Conservation (phyloP, 53 echinoderm and acorn worm genomes). For the Echinometra lucunter region DNA sequence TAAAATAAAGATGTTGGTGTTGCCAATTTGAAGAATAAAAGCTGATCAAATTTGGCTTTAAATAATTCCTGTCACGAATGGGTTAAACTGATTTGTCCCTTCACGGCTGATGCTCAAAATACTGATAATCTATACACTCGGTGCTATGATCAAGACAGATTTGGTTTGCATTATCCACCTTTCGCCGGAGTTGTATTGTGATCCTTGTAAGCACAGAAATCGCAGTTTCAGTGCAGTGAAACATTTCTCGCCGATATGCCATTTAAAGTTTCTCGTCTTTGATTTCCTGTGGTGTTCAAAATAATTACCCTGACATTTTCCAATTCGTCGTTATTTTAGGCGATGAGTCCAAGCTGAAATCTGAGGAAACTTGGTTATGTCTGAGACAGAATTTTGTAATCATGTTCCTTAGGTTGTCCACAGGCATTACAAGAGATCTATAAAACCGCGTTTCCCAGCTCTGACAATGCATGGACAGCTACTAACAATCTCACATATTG, state of each 20-base stretch:
- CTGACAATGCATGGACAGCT: neutral
- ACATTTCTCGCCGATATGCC: neutral
- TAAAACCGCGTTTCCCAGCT: too few species aligned
- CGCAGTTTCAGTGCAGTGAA: neutral
- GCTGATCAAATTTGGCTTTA: too few species aligned
- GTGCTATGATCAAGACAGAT: neutral
- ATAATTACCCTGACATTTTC: neutral
- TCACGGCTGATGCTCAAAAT: neutral
- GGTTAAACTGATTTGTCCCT: neutral
- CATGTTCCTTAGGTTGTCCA: neutral
- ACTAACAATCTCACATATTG: too few species aligned
- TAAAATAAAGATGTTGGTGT: too few species aligned
- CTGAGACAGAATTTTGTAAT: neutral
- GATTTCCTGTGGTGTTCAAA: neutral
- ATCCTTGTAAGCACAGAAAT: neutral
- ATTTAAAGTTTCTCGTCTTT: neutral
- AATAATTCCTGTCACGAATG: too few species aligned
- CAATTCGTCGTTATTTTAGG: neutral
- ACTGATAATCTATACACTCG: neutral
- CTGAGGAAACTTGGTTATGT: neutral
- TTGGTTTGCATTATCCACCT: neutral
- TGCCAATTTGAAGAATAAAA: too few species aligned
- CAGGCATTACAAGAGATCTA: too few species aligned
- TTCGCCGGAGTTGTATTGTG: neutral
- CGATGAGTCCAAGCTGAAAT: neutral